These are phyloP conservation scores for Pomatostomus ruficeps DNA, from an alignment of 2,113 vertebrate genomes.

Conservation along the genomic window DNA sequence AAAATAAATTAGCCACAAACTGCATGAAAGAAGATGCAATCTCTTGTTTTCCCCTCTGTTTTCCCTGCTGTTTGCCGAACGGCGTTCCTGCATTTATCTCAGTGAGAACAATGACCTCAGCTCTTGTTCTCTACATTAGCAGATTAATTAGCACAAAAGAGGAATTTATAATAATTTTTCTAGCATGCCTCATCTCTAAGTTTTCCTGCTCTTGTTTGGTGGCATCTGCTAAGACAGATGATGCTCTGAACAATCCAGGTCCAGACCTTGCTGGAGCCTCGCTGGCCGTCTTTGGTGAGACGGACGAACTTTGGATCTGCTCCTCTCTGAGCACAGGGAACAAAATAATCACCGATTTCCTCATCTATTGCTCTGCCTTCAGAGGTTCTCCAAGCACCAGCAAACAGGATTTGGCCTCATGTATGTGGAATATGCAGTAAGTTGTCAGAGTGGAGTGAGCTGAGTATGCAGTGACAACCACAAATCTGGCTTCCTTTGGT, in stretches of 20 bases:
- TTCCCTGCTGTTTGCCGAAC: conserved; percentile 62
- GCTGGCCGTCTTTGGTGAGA: not conserved
- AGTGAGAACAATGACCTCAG: conserved; percentile 62
- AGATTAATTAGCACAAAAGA: conserved; percentile 70
- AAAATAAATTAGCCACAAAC: conserved; percentile 76
- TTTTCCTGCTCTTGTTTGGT: conserved; percentile 21
- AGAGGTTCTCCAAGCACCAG: not conserved
- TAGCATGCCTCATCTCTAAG: conserved; percentile 3
- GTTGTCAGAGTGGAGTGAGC: conserved; percentile 38
- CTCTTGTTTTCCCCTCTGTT: conserved; percentile 66
- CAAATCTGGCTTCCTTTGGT: conserved; percentile 58
- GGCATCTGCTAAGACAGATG: not conserved
- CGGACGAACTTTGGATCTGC: not conserved
- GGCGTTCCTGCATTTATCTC: conserved; percentile 60
- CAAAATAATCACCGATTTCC: not conserved
- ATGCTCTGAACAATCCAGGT: not conserved
- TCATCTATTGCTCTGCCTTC: not conserved
- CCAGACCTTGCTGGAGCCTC: not conserved
- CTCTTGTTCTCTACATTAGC: conserved; percentile 42
- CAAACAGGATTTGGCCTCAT: not conserved
- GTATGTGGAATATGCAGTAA: conserved; percentile 8
- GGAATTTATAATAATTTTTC: conserved; percentile 21
- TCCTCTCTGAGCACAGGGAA: not conserved
- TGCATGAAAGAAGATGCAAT: conserved; percentile 53
- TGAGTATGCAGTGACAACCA: conserved; percentile 30